Evolutionary conservation across 2,797 vertebrate genomes (phyloP).

Genomic region (Sternarchorhynchus goeldii): DNA sequence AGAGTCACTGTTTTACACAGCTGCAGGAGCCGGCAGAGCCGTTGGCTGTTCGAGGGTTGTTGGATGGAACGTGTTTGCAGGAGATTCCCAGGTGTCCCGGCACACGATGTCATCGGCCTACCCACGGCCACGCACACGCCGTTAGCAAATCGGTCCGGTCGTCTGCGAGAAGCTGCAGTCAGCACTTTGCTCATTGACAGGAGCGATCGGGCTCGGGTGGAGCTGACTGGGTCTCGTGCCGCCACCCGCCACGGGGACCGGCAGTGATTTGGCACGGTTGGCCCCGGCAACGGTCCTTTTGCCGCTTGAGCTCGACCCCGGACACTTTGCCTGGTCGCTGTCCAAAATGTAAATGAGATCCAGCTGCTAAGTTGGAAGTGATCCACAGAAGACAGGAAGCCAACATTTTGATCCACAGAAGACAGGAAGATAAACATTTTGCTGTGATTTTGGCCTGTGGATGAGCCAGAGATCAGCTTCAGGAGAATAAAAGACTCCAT

Average conservation of each 20-base stretch:
- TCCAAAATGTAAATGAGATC: constrained; percentile 37
- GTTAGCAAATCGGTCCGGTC: constrained; percentile 27
- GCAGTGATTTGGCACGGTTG: constrained; percentile 18
- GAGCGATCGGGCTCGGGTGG: not conserved
- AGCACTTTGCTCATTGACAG: constrained; percentile 11
- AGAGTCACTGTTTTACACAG: constrained; percentile 14
- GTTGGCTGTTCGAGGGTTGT: constrained; percentile 31
- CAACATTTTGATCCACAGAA: constrained; percentile 15
- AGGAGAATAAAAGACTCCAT: constrained; percentile 4
- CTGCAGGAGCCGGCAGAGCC: not conserved
- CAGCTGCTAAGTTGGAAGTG: constrained; percentile 14
- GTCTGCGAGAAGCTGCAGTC: constrained; percentile 19
- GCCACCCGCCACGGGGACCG: not conserved
- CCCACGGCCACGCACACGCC: constrained; percentile 7
- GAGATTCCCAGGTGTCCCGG: constrained; percentile 46
- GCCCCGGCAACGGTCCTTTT: constrained; percentile 17
- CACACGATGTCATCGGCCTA: constrained; percentile 6
- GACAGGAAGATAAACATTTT: not conserved
- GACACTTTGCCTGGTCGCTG: constrained; percentile 24
- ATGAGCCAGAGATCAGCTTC: constrained; percentile 7
- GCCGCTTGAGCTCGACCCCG: constrained; percentile 31
- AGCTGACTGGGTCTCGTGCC: constrained; percentile 15
- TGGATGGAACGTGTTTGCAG: constrained; percentile 31
- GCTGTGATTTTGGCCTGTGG: constrained; percentile 4
- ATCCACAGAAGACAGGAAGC: constrained; percentile 18